A percentile compares a stretch with the other conserved stretches of the same genome.
phyloP scores from a whole-genome alignment of 2,113 vertebrate genomes.

The Rhea americana region DNA sequence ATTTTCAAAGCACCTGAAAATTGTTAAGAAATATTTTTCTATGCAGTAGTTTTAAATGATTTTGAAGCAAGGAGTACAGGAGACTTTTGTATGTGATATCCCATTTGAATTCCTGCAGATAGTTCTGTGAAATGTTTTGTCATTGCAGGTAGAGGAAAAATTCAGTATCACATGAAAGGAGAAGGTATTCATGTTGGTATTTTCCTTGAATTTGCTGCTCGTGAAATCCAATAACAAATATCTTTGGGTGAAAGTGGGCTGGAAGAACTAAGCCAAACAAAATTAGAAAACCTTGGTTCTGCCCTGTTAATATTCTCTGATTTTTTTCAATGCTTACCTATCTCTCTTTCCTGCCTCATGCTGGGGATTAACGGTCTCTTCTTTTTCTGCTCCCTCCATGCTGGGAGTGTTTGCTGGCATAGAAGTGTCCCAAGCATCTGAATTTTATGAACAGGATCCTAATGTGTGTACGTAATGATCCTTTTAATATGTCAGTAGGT shows the following conservation, averaged over 20 bases:
- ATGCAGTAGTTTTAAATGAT: not conserved
- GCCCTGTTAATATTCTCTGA: not conserved
- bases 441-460: conserved; percentile 66
- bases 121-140: not conserved
- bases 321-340: not conserved
- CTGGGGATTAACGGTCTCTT: not conserved
- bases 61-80: not conserved
- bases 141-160: no score
- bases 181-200: not conserved
- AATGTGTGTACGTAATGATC: conserved; percentile 52
- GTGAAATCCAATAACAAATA: not conserved
- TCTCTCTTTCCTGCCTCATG: not conserved
- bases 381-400: not conserved
- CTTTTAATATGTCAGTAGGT: conserved; percentile 64
- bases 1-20: not conserved
- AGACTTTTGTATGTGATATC: not conserved
- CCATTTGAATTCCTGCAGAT: not conserved
- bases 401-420: conserved; percentile 45
- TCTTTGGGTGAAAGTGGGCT: not conserved
- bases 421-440: conserved; percentile 24
- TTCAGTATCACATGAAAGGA: not conserved
- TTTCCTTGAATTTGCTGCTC: not conserved
- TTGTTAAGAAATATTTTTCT: not conserved
- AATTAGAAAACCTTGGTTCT: not conserved
- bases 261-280: not conserved